Evolutionary conservation across 2,113 vertebrate genomes (phyloP), one percentile per base, ranked within the genome.

Genomic region (Oplegnathus fasciatus): DNA sequence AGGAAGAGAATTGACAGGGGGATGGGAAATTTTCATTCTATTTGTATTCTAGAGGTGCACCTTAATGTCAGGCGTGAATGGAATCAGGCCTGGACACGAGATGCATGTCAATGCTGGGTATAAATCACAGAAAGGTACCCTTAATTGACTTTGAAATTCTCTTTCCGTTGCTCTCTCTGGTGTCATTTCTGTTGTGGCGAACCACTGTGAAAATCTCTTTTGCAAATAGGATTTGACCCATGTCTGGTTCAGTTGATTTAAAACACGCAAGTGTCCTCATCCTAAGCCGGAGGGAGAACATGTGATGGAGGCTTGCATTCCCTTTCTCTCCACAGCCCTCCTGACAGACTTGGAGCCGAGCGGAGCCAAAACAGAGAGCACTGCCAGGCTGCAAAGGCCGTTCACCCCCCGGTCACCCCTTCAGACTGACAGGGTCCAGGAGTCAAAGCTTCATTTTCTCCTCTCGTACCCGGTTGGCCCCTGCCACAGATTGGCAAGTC

Each of bases 381-480:
- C 76, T 40, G 72, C 70, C 70, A 66, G 73, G 52, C 62, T 78
- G 76, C 64, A 70, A 80, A 81, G n/a, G 74, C 65, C 9, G 30
- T 44, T 87, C 88, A 83, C 78, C 88, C 83, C 80, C 61, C 24
- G 15, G 48, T 89, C 80, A 85, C 72, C 89, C 67, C 79, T 80
- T 84, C 85, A 83, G 60, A 87, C 67, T 86, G 80, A 80, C 86
- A 87, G 86, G 62, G 50, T 87, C 72, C 82, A 82, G 68, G 84
- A 88, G 82, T 85, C 85, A 87, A 64, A 88, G 86, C 71, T 80
- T 84, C 6, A 70, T 85, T 88, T 88, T 83, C 65, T 74, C 50
- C 55, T 70, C 70, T 85, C 32, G 15, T 65, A 61, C 57, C 65
- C 67, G 44, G 82, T 83, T 80, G 57, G 89, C 69, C 81, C 40